Percentiles rank a stretch among this genome's conserved stretches.
These are phyloP conservation scores for Trypoxylus dichotomus DNA, from an alignment of 1,140 invertebrate genomes.

Conservation along the genomic window DNA sequence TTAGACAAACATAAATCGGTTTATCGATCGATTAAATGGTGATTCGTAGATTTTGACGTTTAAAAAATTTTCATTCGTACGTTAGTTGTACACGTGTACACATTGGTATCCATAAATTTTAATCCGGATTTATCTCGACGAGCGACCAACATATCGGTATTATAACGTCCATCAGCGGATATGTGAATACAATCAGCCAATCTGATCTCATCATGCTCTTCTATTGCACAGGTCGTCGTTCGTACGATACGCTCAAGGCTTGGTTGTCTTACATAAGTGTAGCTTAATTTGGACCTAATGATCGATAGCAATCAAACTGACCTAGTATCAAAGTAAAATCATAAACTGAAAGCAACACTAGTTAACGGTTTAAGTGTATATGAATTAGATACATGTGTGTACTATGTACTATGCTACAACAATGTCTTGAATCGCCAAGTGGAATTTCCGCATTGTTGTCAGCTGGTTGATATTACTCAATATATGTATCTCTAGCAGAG, in stretches of 20 bases:
- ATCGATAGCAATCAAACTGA: conserved; percentile 19
- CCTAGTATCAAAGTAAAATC: conserved; percentile 7
- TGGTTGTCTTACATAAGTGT: conserved; percentile 1
- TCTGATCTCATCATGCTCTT: conserved; percentile 28
- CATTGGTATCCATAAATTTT: conserved; percentile 14
- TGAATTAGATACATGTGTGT: neutral
- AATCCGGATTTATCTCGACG: conserved; percentile 19
- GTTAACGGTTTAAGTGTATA: neutral
- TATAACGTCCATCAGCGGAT: conserved; percentile 28
- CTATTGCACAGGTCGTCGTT: conserved; percentile 21
- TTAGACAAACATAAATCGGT: neutral
- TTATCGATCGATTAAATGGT: conserved; percentile 10
- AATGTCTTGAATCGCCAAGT: too few species aligned
- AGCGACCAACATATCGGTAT: conserved; percentile 26
- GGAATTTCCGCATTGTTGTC: too few species aligned
- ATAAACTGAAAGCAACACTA: neutral
- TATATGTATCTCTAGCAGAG: too few species aligned
- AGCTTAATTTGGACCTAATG: conserved; percentile 17
- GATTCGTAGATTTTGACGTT: conserved; percentile 1
- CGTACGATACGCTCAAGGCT: neutral
- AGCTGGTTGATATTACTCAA: too few species aligned
- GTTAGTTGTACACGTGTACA: conserved; percentile 23
- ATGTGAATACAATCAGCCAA: conserved; percentile 20
- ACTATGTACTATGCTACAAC: neutral
- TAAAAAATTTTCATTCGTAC: conserved; percentile 12